These are phyloP conservation scores for Thunnus thynnus DNA, from an alignment of 2,113 vertebrate genomes.

Conservation along the genomic window DNA sequence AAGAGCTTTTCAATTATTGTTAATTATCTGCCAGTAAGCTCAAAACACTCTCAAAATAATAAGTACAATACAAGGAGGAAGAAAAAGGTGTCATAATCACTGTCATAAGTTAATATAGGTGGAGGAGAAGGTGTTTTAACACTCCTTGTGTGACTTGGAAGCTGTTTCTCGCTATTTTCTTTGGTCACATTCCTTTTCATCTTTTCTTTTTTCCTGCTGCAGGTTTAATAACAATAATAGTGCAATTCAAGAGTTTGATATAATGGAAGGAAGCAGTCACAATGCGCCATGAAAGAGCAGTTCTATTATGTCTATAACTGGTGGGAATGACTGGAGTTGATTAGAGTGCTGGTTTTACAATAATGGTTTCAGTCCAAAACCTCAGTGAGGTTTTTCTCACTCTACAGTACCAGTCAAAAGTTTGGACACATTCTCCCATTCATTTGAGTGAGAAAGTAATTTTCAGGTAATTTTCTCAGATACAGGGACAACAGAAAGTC, in stretches of 20 bases:
- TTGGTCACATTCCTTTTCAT: background rate
- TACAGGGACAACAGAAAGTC: background rate
- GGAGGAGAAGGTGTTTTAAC: background rate
- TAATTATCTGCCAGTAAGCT: background rate
- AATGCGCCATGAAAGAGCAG: background rate
- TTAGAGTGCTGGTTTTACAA: background rate
- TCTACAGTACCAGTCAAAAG: background rate
- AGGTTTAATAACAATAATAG: background rate
- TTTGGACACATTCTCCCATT: too few relatives aligned
- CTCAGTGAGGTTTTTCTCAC: background rate
- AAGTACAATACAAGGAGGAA: background rate
- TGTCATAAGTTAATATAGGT: background rate
- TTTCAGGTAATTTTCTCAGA: background rate
- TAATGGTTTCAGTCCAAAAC: background rate
- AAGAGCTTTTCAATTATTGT: background rate
- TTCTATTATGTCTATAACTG: background rate
- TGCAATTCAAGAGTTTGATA: too few relatives aligned
- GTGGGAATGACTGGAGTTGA: background rate
- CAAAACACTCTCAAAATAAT: background rate
- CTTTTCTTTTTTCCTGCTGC: background rate
- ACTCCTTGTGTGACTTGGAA: too few relatives aligned
- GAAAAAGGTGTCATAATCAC: background rate
- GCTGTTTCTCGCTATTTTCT: background rate
- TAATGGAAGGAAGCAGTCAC: background rate
- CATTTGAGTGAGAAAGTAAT: too few relatives aligned